Conservation (phyloP, 2,113 vertebrate genomes). For the Apteryx owenii region DNA sequence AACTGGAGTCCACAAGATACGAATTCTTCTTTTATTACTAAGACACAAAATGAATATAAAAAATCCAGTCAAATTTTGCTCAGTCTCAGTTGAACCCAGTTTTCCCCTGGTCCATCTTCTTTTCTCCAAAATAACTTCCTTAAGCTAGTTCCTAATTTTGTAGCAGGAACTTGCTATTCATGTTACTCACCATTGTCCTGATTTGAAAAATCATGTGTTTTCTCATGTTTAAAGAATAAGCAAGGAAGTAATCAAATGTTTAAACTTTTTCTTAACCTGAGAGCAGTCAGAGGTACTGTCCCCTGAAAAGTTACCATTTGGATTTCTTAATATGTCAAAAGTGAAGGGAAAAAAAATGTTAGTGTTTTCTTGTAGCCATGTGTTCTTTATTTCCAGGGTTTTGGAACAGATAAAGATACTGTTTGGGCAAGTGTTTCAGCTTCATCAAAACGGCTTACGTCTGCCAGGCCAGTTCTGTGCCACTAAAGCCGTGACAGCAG, state of each 20-base stretch:
- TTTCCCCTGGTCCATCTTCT: background rate
- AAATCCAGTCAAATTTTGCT: background rate
- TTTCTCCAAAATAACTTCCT: background rate
- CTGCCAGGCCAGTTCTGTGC: background rate
- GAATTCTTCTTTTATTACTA: background rate
- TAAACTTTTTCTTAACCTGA: background rate
- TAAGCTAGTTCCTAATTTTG: background rate
- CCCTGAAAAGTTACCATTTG: background rate
- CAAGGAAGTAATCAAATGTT: background rate
- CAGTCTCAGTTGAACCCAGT: background rate
- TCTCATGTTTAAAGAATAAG: background rate
- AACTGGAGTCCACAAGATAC: background rate
- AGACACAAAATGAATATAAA: background rate
- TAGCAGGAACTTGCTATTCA: background rate
- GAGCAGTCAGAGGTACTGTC: background rate
- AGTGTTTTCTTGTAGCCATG: background rate
- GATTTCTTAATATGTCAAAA: background rate
- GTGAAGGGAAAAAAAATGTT: background rate
- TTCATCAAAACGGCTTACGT: background rate
- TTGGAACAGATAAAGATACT: background rate
- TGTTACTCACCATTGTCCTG: background rate
- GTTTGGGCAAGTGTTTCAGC: background rate
- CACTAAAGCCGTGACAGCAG: fast-evolving
- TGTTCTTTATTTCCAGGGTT: background rate
- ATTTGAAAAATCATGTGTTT: background rate